phyloP scores from a whole-genome alignment of 1,140 invertebrate genomes.

The Forficula auricularia region DNA sequence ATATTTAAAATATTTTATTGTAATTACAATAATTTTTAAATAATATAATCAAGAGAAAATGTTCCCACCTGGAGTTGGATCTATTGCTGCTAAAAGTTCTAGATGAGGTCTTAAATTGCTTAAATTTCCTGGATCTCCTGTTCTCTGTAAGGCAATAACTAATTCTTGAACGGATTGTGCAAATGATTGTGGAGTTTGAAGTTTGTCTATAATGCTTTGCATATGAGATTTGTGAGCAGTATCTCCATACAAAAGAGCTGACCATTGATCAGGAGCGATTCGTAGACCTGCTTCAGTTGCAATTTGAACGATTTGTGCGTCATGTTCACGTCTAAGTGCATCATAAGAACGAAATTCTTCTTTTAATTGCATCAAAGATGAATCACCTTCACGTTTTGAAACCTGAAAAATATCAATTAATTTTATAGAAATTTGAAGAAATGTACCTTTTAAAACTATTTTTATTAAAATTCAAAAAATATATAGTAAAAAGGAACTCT shows the following conservation, averaged over 20 bases:
- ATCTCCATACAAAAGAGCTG: slow-evolving; percentile 88
- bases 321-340: slow-evolving; percentile 80
- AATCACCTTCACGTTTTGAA: slow-evolving; percentile 91
- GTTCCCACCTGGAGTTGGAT: slow-evolving; percentile 56
- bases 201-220: slow-evolving; percentile 93
- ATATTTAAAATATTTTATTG: too few species aligned
- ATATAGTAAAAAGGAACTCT: too few species aligned
- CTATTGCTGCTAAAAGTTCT: slow-evolving; percentile 71
- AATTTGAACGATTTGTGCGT: slow-evolving; percentile 96
- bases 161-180: slow-evolving; percentile 80
- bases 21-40: slow-evolving; percentile 9
- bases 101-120: slow-evolving; percentile 57
- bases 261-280: slow-evolving; percentile 98
- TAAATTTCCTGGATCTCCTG: slow-evolving; percentile 73
- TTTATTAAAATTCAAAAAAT: too few species aligned
- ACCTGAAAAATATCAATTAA: too few species aligned
- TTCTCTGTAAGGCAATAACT: slow-evolving; percentile 78
- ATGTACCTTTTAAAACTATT: too few species aligned
- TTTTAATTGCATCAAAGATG: slow-evolving; percentile 95
- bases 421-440: too few species aligned
- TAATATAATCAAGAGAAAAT: slow-evolving; percentile 14
- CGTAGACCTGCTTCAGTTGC: slow-evolving; percentile 90
- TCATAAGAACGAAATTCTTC: slow-evolving; percentile 95
- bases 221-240: slow-evolving; percentile 91
- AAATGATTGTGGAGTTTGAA: slow-evolving; percentile 83